Evolutionary conservation across 1,140 invertebrate species (phyloP), one percentile per base, ranked within the genome.

Genomic region (Idris sp.): DNA sequence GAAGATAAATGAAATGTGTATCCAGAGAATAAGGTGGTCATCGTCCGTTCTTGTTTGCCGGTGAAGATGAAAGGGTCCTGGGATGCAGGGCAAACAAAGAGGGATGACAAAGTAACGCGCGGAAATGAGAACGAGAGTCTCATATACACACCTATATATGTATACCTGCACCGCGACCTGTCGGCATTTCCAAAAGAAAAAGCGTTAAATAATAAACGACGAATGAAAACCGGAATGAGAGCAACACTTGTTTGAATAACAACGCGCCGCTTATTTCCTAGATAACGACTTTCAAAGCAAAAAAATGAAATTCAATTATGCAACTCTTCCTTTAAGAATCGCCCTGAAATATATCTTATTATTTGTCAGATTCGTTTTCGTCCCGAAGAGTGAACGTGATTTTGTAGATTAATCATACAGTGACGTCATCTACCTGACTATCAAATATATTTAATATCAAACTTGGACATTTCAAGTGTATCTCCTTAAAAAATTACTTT

Each of bases 1-100:
- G 74, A 82, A 84, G 81, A 84, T 78, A 81, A 84, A 83, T 82
- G 80, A 83, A 83, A 79, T 82, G 78, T 79, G 74, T 78, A 79
- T 71, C 68, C 56, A 80, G 54, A 69, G 67, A 72, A 74, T 58
- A 51, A 68, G 76, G 76, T 40, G 67, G 78, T 78, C 68, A 80
- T 82, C 62, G 61, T 67, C 11, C 61, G 48, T 79, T 76, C 75
- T 74, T 71, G 64, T 54, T 49, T 31, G 77, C 59, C 83, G 83
- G 83, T 80, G 35, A 83, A 84, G 79, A 85, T 85, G 79, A 84
- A 86, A 84, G 83, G 41, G 51, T 1, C 19, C 36, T 26, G 3
- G 28, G 41, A 61, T 75, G 61, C 58, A 54, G 46, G 53, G 30
- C 51, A 56, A 71, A 72, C 62, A 58, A 67, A 67, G 61, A 73